Conservation (phyloP, 2,797 vertebrate species). For the Apogon hyalosoma region DNA sequence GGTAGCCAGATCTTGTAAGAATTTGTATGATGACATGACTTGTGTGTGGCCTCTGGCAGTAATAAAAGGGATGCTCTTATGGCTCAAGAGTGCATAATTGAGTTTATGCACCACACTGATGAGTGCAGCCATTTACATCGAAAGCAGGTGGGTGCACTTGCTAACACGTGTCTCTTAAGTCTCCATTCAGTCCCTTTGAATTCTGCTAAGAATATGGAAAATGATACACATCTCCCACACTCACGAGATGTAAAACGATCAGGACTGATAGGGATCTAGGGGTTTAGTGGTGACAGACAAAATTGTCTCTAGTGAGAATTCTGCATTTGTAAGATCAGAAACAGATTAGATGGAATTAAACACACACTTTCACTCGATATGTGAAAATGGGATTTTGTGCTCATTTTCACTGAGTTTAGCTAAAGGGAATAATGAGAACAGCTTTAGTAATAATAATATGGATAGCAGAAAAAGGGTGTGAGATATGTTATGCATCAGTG, state of each 20-base stretch:
- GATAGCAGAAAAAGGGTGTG: slow-evolving; percentile 4
- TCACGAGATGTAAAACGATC: slow-evolving; percentile 75
- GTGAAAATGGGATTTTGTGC: slow-evolving; percentile 56
- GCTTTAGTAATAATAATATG: slow-evolving; percentile 24
- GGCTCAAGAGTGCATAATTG: slow-evolving; percentile 76
- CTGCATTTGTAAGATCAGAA: slow-evolving; percentile 68
- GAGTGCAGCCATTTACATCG: slow-evolving; percentile 77
- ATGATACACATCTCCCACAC: slow-evolving; percentile 76
- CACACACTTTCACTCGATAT: slow-evolving; percentile 54
- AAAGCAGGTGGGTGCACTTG: slow-evolving; percentile 68
- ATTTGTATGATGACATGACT: slow-evolving; percentile 54
- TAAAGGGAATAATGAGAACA: slow-evolving; percentile 42
- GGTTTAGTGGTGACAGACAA: slow-evolving; percentile 75
- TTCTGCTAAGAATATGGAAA: slow-evolving; percentile 76
- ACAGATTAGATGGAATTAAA: slow-evolving; percentile 73
- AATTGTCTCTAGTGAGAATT: slow-evolving; percentile 77
- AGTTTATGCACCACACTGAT: slow-evolving; percentile 73
- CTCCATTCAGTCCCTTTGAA: slow-evolving; percentile 75
- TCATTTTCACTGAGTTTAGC: slow-evolving; percentile 33
- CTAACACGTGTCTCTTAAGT: slow-evolving; percentile 66
- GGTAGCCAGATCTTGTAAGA: slow-evolving; percentile 50
- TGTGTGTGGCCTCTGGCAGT: slow-evolving; percentile 66
- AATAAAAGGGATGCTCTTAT: slow-evolving; percentile 74
- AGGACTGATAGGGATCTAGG: slow-evolving; percentile 78
- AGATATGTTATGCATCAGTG: slow-evolving; percentile 19